Evolutionary conservation across 1,140 invertebrate genomes (phyloP), one percentile per base, ranked within the genome.

Genomic region (Andrena cerasifolii): DNA sequence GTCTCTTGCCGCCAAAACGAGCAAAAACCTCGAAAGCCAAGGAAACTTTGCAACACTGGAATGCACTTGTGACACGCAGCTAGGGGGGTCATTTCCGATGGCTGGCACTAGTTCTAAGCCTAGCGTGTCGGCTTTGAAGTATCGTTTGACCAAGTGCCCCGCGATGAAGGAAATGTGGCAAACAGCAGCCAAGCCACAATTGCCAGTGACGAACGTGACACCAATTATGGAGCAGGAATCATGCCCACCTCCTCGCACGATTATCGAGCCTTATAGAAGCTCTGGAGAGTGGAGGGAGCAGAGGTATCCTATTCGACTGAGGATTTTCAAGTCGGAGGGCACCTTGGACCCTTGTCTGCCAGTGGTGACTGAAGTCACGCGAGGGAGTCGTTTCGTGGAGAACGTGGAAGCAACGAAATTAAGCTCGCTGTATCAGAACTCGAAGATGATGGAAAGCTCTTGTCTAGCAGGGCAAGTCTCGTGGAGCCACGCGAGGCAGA

Each of bases 141-240:
- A 87, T 36, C 79, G 77, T n/a, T 66, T 83, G 56, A 84, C 66
- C 33, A 87, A 86, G 33, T 84, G 78, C 59, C 80, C 80, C 31
- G 2, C 7, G n/a, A 40, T 87, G 4, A 51, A 78, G n/a, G 45
- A 83, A 63, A 54, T 45, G 18, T 8, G 14, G 51, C 10, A 12
- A 47, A 53, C 28, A n/a, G n/a, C n/a, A n/a, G n/a, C n/a, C 14
- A 40, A 56, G 21, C 33, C 14, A 14, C 6, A 51, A 16, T 51
- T 66, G 16, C 28, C 58, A n/a, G 33, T 68, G 33, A 18, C 36
- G 3, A 26, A 18, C 10, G 26, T 5, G 33, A 43, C n/a, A 5
- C 12, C 7, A 49, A 31, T 33, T 33, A 59, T 6, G 8, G n/a
- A 43, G 16, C 10, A 7, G 8, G 3, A 2, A 33, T 0, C 16